phyloP scores from a whole-genome alignment of 2,113 vertebrate genomes.

The Brienomyrus brachyistius region DNA sequence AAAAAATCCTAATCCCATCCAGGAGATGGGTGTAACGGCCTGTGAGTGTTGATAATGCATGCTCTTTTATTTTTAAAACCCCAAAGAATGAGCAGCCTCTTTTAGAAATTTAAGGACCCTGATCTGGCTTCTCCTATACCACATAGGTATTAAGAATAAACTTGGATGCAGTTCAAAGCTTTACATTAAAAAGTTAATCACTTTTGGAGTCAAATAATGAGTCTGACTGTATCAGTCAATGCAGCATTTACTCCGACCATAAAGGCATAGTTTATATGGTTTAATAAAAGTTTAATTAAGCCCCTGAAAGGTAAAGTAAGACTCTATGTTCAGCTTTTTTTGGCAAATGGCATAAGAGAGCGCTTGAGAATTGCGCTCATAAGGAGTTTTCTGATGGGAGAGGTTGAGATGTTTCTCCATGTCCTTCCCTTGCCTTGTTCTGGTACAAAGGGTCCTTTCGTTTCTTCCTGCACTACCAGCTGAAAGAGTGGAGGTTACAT shows the following conservation, averaged over 20 bases:
- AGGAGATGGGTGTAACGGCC: background rate
- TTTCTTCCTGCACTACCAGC: slow-evolving; percentile 24
- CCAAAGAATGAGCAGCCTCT: background rate
- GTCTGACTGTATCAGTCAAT: background rate
- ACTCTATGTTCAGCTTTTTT: background rate
- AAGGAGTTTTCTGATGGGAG: background rate
- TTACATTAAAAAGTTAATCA: background rate
- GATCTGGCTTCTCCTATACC: background rate
- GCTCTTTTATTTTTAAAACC: background rate
- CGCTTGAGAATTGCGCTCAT: background rate
- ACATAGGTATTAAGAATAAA: background rate
- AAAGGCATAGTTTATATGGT: background rate
- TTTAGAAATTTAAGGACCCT: background rate
- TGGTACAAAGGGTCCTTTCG: background rate
- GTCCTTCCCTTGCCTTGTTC: background rate
- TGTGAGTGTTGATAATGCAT: background rate
- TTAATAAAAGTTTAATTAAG: background rate
- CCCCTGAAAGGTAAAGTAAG: background rate
- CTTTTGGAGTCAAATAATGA: background rate
- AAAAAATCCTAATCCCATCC: slow-evolving; percentile 20
- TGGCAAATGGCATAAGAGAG: background rate
- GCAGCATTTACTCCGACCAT: background rate
- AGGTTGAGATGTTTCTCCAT: background rate
- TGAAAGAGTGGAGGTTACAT: slow-evolving; percentile 21
- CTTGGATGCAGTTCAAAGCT: background rate